Evolutionary conservation across 2,113 vertebrate genomes (phyloP).

Genomic region (Laterallus jamaicensis): DNA sequence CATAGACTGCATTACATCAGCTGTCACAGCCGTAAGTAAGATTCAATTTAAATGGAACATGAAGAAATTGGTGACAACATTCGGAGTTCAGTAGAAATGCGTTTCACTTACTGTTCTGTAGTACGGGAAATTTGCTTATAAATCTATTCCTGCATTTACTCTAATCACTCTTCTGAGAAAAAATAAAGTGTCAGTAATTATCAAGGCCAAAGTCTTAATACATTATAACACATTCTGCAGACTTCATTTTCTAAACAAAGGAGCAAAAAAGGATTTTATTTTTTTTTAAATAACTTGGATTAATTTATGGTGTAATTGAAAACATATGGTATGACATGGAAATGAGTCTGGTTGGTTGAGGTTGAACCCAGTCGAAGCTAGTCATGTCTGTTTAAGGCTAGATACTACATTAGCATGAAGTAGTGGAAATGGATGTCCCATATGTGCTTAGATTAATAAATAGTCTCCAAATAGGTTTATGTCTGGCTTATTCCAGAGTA

Average conservation of each 20-base stretch:
- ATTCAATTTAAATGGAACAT: background rate
- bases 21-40: background rate
- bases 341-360: background rate
- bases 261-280: background rate
- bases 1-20: background rate
- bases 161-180: background rate
- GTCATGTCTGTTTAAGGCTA: background rate
- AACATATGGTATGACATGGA: background rate
- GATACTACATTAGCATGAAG: background rate
- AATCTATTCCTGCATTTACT: background rate
- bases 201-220: background rate
- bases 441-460: constrained; percentile 20
- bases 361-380: background rate
- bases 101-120: background rate
- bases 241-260: background rate
- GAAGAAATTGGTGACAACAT: background rate
- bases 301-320: background rate
- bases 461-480: background rate
- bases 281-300: background rate
- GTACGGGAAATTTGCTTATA: background rate
- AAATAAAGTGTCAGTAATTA: background rate
- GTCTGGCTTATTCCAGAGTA: background rate
- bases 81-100: background rate
- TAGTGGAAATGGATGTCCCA: background rate
- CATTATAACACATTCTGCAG: background rate